These are phyloP conservation scores for Diploscapter pachys DNA, from an alignment of 1,140 invertebrate species.

Conservation along the genomic window DNA sequence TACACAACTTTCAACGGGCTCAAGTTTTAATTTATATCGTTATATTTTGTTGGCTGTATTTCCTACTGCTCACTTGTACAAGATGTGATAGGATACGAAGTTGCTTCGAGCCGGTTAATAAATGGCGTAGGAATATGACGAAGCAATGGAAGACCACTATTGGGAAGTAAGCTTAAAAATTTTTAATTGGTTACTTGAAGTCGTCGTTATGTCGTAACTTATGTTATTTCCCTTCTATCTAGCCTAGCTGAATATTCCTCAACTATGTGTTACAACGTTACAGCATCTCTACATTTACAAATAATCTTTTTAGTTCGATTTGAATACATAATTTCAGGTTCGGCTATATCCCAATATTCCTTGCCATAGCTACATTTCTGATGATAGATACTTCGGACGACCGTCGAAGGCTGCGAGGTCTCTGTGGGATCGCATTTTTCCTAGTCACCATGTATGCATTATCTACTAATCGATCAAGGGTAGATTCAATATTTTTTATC, in stretches of 20 bases:
- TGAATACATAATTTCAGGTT: conserved; percentile 36
- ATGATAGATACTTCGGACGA: conserved; percentile 67
- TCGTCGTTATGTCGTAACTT: background rate
- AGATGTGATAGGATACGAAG: background rate
- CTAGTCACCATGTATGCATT: conserved; percentile 57
- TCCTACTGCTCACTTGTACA: conserved; percentile 48
- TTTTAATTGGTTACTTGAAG: conserved; percentile 7
- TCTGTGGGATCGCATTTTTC: conserved; percentile 56
- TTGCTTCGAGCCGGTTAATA: background rate
- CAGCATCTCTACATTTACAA: background rate
- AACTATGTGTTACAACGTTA: too few species aligned
- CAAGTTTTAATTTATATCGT: conserved; percentile 72
- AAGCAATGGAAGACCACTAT: conserved; percentile 57
- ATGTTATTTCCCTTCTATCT: background rate
- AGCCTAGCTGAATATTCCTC: background rate
- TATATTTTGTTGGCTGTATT: conserved; percentile 66
- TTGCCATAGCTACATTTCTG: conserved; percentile 62
- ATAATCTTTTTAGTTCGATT: background rate
- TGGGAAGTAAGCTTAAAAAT: background rate
- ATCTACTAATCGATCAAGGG: conserved; percentile 48
- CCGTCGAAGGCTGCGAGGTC: conserved; percentile 63
- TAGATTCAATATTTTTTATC: conserved; percentile 10
- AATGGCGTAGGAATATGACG: conserved; percentile 1
- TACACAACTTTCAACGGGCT: conserved; percentile 65
- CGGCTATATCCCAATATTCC: conserved; percentile 59